Percentiles rank a stretch among this genome's conserved stretches.
Conservation (phyloP, 92 coral and sea anemone species). For the Zoanthus sociatus region DNA sequence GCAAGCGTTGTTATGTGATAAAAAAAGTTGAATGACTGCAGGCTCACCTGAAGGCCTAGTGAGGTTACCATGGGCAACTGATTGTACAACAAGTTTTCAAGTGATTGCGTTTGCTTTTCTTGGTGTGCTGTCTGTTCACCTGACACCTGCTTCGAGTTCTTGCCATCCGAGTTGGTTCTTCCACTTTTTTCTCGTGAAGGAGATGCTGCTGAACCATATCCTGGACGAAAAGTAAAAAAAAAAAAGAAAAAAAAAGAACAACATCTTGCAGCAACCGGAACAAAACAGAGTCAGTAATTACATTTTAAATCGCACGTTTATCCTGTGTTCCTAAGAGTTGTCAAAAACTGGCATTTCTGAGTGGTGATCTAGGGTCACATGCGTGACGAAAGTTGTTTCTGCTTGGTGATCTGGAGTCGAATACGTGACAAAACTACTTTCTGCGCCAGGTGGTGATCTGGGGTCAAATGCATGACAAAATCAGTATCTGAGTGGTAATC, state of each 20-base stretch:
- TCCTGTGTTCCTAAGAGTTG: too few species aligned
- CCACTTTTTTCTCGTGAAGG: slow-evolving; percentile 72
- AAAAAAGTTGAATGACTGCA: slow-evolving; percentile 40
- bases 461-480: too few species aligned
- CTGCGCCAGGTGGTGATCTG: too few species aligned
- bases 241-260: neutral
- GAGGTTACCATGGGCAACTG: slow-evolving; percentile 86
- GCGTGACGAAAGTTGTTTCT: too few species aligned
- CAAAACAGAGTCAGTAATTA: neutral
- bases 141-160: slow-evolving; percentile 54
- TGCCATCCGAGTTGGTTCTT: slow-evolving; percentile 48
- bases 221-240: slow-evolving; percentile 33
- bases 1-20: neutral
- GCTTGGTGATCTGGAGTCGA: too few species aligned
- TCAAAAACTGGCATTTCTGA: too few species aligned
- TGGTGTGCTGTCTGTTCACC: slow-evolving; percentile 47
- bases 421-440: too few species aligned
- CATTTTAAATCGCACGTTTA: neutral
- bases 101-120: slow-evolving; percentile 59
- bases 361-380: too few species aligned
- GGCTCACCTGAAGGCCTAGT: slow-evolving; percentile 88
- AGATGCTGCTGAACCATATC: slow-evolving; percentile 76
- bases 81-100: slow-evolving; percentile 92
- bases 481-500: too few species aligned
- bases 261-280: neutral